phyloP scores from a whole-genome alignment of 2,888 invertebrate species.

The Holacanthella duospinosa region DNA sequence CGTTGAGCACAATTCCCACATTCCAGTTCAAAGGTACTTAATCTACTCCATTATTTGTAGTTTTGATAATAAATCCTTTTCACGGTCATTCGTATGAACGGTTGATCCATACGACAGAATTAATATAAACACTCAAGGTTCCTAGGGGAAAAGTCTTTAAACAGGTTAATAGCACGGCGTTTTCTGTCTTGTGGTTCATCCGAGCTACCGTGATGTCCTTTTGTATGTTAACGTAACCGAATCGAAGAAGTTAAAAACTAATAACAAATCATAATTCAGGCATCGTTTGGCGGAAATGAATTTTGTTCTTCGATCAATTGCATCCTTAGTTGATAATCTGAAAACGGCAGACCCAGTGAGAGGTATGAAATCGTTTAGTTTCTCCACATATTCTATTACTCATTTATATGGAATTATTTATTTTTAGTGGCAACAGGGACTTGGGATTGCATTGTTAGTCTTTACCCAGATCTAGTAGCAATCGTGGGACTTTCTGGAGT shows the following conservation, averaged over 20 bases:
- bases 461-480: constrained; percentile 76
- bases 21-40: constrained; percentile 65
- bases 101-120: background rate
- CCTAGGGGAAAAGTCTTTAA: background rate
- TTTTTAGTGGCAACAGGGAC: constrained; percentile 70
- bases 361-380: constrained; percentile 46
- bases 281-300: constrained; percentile 90
- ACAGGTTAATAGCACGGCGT: background rate
- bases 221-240: background rate
- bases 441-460: constrained; percentile 83
- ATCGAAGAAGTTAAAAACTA: too few relatives aligned
- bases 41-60: background rate
- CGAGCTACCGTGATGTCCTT: too few relatives aligned
- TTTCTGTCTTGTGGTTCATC: background rate
- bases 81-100: background rate
- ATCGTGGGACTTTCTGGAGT: constrained; percentile 70
- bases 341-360: constrained; percentile 81
- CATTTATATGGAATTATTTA: constrained; percentile 5
- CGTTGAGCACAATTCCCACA: constrained; percentile 70
- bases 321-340: constrained; percentile 80
- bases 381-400: background rate
- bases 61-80: too few relatives aligned
- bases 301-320: constrained; percentile 87
- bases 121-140: too few relatives aligned
- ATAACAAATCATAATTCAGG: constrained; percentile 46